Evolutionary conservation across 2,888 invertebrate species (phyloP).

Genomic region (Phragmatobia fuliginosa): DNA sequence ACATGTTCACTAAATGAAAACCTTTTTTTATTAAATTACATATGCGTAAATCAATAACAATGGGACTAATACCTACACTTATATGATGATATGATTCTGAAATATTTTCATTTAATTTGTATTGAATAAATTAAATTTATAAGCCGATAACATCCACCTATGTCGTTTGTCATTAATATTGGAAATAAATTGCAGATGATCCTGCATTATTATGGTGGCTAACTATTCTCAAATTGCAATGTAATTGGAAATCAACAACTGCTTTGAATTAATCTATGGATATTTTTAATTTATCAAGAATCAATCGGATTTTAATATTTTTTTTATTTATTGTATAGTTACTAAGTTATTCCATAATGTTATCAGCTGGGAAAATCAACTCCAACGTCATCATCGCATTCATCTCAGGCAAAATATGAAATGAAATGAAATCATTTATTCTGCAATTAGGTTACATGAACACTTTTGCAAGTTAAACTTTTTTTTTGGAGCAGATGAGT

Average conservation of each 20-base stretch:
- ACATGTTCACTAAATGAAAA: conserved; percentile 7
- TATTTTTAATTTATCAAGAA: too few relatives aligned
- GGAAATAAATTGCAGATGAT: not conserved
- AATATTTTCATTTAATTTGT: not conserved
- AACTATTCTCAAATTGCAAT: not conserved
- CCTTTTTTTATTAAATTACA: not conserved
- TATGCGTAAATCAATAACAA: not conserved
- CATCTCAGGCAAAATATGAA: not conserved
- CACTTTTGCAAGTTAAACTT: too few relatives aligned
- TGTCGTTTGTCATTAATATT: not conserved
- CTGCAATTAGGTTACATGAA: too few relatives aligned
- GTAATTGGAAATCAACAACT: too few relatives aligned
- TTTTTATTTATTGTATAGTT: too few relatives aligned
- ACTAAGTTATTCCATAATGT: too few relatives aligned
- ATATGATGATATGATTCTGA: not conserved
- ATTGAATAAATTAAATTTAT: not conserved
- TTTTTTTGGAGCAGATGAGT: too few relatives aligned
- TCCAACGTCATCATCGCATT: too few relatives aligned
- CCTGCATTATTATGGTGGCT: not conserved
- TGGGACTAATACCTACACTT: not conserved
- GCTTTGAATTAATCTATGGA: too few relatives aligned
- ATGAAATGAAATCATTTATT: too few relatives aligned
- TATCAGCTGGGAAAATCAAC: too few relatives aligned
- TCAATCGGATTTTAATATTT: too few relatives aligned
- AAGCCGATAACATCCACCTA: not conserved